These are phyloP conservation scores for Hormaphis cornu DNA, from an alignment of 1,140 invertebrate species.

Conservation along the genomic window DNA sequence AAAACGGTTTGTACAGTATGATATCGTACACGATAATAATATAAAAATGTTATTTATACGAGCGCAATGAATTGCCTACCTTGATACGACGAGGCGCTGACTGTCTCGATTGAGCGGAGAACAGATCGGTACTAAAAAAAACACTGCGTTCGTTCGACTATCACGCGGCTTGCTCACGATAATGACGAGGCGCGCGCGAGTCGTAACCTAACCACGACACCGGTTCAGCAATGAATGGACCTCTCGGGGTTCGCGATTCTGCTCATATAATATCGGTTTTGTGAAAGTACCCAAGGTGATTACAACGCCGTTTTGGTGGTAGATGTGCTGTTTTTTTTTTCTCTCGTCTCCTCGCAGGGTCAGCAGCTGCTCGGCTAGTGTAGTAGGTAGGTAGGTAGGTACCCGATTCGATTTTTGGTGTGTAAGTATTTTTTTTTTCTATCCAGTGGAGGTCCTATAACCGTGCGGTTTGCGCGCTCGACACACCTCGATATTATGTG, in stretches of 20 bases:
- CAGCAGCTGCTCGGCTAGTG: no score
- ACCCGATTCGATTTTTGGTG: slow-evolving; percentile 2
- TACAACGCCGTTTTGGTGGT: slow-evolving; percentile 12
- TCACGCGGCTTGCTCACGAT: slow-evolving; percentile 10
- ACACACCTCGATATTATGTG: slow-evolving; percentile 29
- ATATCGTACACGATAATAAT: not conserved
- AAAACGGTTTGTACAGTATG: no score
- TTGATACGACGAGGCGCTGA: slow-evolving; percentile 11
- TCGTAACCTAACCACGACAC: slow-evolving; percentile 27
- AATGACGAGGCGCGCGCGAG: slow-evolving; percentile 14
- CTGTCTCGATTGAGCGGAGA: not conserved
- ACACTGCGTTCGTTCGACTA: no score
- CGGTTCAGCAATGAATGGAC: slow-evolving; percentile 24
- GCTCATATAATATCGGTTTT: slow-evolving; percentile 30
- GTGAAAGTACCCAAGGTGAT: slow-evolving; percentile 31
- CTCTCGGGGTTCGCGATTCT: slow-evolving; percentile 23
- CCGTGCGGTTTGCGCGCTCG: slow-evolving; percentile 5
- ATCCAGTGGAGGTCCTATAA: slow-evolving; percentile 6
- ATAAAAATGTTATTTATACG: not conserved
- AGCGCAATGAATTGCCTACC: slow-evolving; percentile 9
- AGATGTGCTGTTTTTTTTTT: no score
- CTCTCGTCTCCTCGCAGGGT: slow-evolving; percentile 22
- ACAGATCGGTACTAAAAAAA: slow-evolving; percentile 2
- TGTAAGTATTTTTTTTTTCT: not conserved
- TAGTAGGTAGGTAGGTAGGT: no score